These are phyloP conservation scores for Danio aesculapii DNA, from an alignment of 2,797 vertebrate species.

Conservation along the genomic window DNA sequence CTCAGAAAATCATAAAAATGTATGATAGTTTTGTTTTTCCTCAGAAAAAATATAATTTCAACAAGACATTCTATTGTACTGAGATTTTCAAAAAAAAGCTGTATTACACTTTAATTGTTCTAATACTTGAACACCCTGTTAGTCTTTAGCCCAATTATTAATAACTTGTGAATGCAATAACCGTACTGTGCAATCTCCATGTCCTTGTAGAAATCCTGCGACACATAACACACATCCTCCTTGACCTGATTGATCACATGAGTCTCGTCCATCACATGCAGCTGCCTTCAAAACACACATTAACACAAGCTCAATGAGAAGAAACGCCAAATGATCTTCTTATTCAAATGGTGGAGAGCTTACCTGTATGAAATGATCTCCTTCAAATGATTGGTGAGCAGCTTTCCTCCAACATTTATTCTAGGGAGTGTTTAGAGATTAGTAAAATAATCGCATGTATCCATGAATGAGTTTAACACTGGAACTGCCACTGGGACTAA, in stretches of 20 bases:
- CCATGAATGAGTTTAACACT: neutral
- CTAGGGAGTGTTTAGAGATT: slow-evolving; percentile 68
- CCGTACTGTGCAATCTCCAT: slow-evolving; percentile 94
- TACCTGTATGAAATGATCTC: slow-evolving; percentile 99
- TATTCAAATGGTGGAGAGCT: neutral
- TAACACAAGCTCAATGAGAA: neutral
- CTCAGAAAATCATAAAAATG: too few species aligned
- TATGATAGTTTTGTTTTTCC: too few species aligned
- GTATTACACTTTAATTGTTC: too few species aligned
- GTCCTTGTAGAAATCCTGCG: slow-evolving; percentile 94
- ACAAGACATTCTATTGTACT: too few species aligned
- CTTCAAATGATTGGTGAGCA: slow-evolving; percentile 97
- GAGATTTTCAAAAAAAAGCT: too few species aligned
- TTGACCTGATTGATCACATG: slow-evolving; percentile 99
- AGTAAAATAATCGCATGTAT: neutral
- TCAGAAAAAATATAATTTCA: too few species aligned
- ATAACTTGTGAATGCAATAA: too few species aligned
- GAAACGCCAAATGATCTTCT: neutral
- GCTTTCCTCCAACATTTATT: slow-evolving; percentile 96
- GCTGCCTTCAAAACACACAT: slow-evolving; percentile 79
- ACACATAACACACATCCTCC: slow-evolving; percentile 98
- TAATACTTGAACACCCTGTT: too few species aligned
- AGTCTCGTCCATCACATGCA: slow-evolving; percentile 99
- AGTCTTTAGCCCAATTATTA: too few species aligned
- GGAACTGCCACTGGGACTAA: too few species aligned